These are phyloP conservation scores for Nixonia krombeini DNA, from an alignment of 1,140 invertebrate species.

Conservation along the genomic window DNA sequence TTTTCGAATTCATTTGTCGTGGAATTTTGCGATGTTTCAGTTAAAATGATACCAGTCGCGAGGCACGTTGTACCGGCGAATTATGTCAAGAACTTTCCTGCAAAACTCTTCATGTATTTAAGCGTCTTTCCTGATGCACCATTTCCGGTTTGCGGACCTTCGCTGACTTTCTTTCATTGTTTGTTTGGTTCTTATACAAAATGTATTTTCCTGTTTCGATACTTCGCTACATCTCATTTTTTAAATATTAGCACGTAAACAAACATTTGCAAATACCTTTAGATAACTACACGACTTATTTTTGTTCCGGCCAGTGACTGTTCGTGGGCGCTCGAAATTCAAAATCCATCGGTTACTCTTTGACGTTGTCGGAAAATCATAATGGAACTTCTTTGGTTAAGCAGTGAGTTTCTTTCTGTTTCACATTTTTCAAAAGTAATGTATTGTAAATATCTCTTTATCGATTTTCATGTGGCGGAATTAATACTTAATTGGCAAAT, in stretches of 20 bases:
- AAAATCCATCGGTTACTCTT: no score
- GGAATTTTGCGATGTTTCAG: background rate
- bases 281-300: slow-evolving; percentile 38
- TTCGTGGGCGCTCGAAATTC: background rate
- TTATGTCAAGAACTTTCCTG: background rate
- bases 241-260: slow-evolving; percentile 40
- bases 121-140: slow-evolving; percentile 42
- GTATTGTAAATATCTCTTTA: no score
- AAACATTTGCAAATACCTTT: slow-evolving; percentile 43
- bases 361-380: no score
- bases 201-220: slow-evolving; percentile 50
- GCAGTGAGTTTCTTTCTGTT: no score
- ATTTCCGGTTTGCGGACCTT: slow-evolving; percentile 63
- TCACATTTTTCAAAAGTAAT: no score
- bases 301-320: slow-evolving; percentile 7
- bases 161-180: slow-evolving; percentile 31
- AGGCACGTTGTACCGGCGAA: no score
- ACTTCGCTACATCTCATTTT: slow-evolving; percentile 35
- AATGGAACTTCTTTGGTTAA: no score
- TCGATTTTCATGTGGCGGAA: no score
- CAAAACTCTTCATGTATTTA: slow-evolving; percentile 37
- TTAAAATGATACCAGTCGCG: no score
- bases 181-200: slow-evolving; percentile 55
- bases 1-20: background rate
- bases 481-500: no score